A percentile compares a stretch with the other conserved stretches of the same genome.
Evolutionary conservation across 2,797 vertebrate genomes (phyloP).

Genomic region (Telmatherina bonti): DNA sequence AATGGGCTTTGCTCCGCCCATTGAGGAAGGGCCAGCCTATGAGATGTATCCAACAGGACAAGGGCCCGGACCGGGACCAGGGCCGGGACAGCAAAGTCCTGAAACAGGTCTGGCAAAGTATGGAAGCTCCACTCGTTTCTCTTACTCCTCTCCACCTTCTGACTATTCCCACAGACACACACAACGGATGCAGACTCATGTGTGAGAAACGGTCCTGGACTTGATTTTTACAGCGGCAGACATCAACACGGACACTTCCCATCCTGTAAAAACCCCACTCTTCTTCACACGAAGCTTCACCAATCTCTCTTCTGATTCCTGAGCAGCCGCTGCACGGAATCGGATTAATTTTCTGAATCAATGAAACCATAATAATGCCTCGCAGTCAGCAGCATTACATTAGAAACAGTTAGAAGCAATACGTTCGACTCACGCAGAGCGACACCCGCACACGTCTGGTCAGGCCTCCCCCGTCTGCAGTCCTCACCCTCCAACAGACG

Average conservation of each 20-base stretch:
- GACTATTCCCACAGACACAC: constrained; percentile 95
- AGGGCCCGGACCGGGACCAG: constrained; percentile 69
- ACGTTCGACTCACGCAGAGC: constrained; percentile 35
- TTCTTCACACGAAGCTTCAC: constrained; percentile 8
- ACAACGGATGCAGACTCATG: constrained; percentile 97
- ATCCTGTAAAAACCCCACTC: constrained; percentile 6
- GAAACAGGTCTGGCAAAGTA: constrained; percentile 88
- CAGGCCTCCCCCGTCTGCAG: constrained; percentile 34
- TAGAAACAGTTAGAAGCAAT: constrained; percentile 56
- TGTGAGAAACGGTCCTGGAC: constrained; percentile 79
- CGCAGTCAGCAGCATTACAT: constrained; percentile 39
- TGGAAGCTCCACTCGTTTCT: constrained; percentile 88
- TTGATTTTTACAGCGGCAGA: constrained; percentile 34
- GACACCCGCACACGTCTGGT: constrained; percentile 31
- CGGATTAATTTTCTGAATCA: constrained; percentile 36
- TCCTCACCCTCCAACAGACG: constrained; percentile 31
- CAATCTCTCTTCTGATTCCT: constrained; percentile 36
- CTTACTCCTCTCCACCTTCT: constrained; percentile 93
- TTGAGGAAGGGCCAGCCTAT: constrained; percentile 84
- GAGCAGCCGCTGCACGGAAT: constrained; percentile 47
- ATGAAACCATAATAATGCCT: constrained; percentile 5
- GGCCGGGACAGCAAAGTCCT: constrained; percentile 77
- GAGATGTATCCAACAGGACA: constrained; percentile 87
- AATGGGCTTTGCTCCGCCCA: constrained; percentile 87
- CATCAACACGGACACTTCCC: constrained; percentile 5